These are phyloP conservation scores for Dasyurus viverrinus DNA, from an alignment of 2,113 vertebrate species.

Conservation along the genomic window DNA sequence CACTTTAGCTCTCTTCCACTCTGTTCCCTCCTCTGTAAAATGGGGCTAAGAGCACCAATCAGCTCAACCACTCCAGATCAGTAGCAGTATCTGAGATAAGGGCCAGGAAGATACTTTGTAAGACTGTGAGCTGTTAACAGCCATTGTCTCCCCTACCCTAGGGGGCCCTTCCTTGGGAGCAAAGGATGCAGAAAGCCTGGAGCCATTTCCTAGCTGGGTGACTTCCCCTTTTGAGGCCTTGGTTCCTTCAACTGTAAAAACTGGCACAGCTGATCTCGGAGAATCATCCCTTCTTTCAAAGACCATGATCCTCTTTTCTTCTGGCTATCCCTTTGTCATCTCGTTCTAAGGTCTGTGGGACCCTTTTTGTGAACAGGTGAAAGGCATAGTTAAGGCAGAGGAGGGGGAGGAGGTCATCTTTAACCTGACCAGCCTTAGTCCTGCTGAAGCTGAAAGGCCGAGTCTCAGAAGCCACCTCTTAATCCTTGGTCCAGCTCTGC, in stretches of 20 bases:
- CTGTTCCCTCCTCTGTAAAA: background rate
- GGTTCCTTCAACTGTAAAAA: background rate
- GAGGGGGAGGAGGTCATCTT: background rate
- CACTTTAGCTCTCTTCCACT: background rate
- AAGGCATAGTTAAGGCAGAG: background rate
- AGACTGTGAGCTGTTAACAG: background rate
- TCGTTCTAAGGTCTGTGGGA: slow-evolving; percentile 25
- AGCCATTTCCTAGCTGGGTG: background rate
- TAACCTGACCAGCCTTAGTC: slow-evolving; percentile 50
- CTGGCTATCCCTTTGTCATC: background rate
- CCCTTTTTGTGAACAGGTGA: slow-evolving; percentile 26
- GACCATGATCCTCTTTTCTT: background rate
- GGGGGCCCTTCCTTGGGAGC: background rate
- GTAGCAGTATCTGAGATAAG: background rate
- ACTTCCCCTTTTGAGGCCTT: background rate
- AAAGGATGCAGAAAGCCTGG: background rate
- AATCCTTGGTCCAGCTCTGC: slow-evolving; percentile 76
- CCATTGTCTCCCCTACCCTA: background rate
- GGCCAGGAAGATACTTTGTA: background rate
- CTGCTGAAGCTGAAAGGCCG: slow-evolving; percentile 66
- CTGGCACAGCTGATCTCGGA: background rate
- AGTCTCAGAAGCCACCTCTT: slow-evolving; percentile 70
- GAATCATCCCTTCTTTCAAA: background rate
- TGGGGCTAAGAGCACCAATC: background rate
- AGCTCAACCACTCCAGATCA: background rate